phyloP scores from a whole-genome alignment of 2,888 invertebrate genomes.

The Nomada goodeniana region DNA sequence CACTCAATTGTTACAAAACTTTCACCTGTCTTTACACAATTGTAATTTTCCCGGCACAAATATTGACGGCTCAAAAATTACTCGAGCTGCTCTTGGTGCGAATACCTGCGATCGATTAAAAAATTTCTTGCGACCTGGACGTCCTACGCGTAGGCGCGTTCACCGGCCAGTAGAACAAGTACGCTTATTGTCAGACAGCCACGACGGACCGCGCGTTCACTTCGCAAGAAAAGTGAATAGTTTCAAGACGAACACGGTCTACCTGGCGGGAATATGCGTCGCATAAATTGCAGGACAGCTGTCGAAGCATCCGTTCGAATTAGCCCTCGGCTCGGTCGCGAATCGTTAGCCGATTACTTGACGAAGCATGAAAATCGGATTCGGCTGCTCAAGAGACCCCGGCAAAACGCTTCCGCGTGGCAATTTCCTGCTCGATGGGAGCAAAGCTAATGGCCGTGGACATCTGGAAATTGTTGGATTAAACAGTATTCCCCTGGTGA shows the following conservation, averaged over 20 bases:
- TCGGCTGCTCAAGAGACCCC: conserved; percentile 65
- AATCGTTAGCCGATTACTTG: conserved; percentile 67
- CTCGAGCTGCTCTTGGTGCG: no score
- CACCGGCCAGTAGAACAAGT: no score
- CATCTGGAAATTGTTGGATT: conserved; percentile 55
- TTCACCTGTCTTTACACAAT: no score
- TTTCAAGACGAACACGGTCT: background rate
- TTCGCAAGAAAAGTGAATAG: background rate
- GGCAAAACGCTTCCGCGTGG: conserved; percentile 64
- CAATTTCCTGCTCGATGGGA: conserved; percentile 65
- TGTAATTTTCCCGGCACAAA: no score
- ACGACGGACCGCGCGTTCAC: no score
- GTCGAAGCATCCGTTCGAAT: conserved; percentile 60
- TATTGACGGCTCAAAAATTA: no score
- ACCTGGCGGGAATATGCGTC: conserved; percentile 36
- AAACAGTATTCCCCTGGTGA: conserved; percentile 24
- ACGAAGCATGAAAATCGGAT: conserved; percentile 70
- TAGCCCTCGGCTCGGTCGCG: conserved; percentile 65
- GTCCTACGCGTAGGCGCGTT: no score
- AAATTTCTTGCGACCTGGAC: no score
- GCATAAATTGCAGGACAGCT: conserved; percentile 56
- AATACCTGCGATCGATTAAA: no score
- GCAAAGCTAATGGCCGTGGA: conserved; percentile 49
- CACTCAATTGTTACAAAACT: no score
- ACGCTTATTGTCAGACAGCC: no score